Conservation (phyloP, 2,888 invertebrate species). For the Caenorhabditis imperialis region DNA sequence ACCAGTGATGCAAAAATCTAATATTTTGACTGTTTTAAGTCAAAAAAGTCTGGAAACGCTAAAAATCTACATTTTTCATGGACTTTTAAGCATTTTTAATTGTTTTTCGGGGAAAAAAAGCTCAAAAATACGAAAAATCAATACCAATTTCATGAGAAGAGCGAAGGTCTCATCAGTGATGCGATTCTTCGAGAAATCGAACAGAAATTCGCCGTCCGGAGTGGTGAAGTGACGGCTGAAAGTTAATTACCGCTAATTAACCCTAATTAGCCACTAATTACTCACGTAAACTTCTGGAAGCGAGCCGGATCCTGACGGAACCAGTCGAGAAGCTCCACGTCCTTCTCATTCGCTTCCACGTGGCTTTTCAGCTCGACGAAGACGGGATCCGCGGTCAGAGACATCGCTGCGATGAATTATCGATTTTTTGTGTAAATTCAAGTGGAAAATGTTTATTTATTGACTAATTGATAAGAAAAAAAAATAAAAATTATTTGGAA, state of each 20-base stretch:
- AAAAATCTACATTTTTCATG: no score
- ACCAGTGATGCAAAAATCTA: no score
- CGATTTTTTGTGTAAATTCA: neutral
- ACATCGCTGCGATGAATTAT: conserved; percentile 39
- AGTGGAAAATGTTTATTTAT: neutral
- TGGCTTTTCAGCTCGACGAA: conserved; percentile 87
- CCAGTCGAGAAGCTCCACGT: conserved; percentile 86
- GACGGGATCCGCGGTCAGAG: conserved; percentile 77
- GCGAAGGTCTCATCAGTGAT: conserved; percentile 86
- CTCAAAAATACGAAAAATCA: no score
- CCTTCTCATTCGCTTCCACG: conserved; percentile 84
- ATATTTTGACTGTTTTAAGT: no score
- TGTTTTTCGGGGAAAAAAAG: no score
- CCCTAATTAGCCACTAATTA: neutral
- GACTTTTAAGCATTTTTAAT: no score
- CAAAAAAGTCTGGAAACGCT: no score
- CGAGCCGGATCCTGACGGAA: conserved; percentile 88
- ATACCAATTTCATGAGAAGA: conserved; percentile 87
- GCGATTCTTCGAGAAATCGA: conserved; percentile 97
- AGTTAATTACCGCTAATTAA: neutral
- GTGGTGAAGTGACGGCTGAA: conserved; percentile 85
- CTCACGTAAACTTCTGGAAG: conserved; percentile 91
- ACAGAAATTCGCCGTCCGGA: conserved; percentile 90
- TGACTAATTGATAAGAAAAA: conserved; percentile 41
- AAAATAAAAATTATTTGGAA: conserved; percentile 3